phyloP scores from a whole-genome alignment of 2,797 vertebrate species.

The Cyclopterus lumpus region DNA sequence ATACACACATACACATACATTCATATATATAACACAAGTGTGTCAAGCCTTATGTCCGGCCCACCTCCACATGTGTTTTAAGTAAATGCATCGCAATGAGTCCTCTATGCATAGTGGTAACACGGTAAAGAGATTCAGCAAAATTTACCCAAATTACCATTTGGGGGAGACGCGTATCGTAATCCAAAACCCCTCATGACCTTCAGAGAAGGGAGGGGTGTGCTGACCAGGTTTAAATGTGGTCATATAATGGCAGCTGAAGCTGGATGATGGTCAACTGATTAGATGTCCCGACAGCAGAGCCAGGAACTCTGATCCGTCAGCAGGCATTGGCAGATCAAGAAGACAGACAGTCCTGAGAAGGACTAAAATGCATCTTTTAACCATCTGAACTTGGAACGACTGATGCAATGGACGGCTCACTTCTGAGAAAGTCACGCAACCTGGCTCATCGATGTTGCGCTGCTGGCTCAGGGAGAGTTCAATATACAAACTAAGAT shows the following conservation, averaged over 20 bases:
- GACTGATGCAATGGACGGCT: conserved; percentile 39
- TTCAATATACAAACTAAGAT: not conserved
- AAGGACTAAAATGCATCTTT: conserved; percentile 60
- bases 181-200: conserved; percentile 67
- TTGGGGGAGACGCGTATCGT: conserved; percentile 57
- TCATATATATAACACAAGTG: too few species aligned
- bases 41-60: too few species aligned
- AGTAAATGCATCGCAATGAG: not conserved
- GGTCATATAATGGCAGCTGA: conserved; percentile 79
- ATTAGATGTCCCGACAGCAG: not conserved
- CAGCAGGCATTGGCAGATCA: conserved; percentile 38
- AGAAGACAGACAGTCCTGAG: conserved; percentile 31
- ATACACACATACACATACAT: too few species aligned
- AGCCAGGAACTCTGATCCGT: conserved; percentile 57
- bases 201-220: conserved; percentile 70
- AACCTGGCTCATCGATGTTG: not conserved
- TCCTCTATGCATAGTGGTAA: not conserved
- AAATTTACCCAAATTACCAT: conserved; percentile 2
- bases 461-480: not conserved
- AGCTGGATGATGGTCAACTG: too few species aligned
- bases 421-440: conserved; percentile 57
- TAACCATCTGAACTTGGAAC: conserved; percentile 64
- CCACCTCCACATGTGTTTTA: not conserved
- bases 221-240: conserved; percentile 80
- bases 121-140: not conserved